A percentile compares a stretch with the other conserved stretches of the same genome.
phyloP scores from a whole-genome alignment of 2,797 vertebrate species.

The Ceryle rudis region DNA sequence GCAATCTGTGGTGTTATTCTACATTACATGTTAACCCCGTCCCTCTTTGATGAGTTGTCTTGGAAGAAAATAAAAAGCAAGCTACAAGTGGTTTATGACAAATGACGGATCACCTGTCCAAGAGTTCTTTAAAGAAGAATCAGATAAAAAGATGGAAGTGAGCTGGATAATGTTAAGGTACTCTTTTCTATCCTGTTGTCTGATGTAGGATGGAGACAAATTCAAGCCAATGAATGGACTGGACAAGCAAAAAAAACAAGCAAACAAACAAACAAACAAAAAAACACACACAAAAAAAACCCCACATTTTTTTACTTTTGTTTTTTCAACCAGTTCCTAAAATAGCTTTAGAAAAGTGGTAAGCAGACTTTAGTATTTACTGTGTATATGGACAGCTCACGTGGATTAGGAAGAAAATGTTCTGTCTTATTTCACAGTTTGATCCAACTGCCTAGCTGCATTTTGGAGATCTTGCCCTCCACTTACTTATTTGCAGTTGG shows the following conservation, averaged over 20 bases:
- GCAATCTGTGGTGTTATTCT: neutral
- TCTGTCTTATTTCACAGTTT: neutral
- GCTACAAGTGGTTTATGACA: neutral
- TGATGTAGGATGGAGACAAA: neutral
- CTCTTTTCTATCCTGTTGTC: neutral
- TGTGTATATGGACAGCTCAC: neutral
- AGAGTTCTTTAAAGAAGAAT: conserved; percentile 32
- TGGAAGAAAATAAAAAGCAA: conserved; percentile 36
- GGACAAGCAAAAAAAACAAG: neutral
- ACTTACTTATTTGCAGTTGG: neutral
- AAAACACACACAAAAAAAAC: neutral
- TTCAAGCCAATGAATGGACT: neutral
- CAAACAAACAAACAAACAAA: no score
- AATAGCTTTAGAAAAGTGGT: neutral
- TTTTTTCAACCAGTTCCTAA: neutral
- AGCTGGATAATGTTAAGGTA: neutral
- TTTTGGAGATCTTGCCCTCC: neutral
- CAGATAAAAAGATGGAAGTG: conserved; percentile 26
- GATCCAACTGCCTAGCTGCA: neutral
- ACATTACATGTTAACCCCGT: neutral
- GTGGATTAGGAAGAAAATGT: neutral
- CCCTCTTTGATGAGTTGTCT: conserved; percentile 7
- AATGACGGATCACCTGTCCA: neutral
- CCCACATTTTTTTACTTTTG: neutral
- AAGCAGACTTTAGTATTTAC: neutral